A percentile compares a stretch with the other conserved stretches of the same genome.
Evolutionary conservation across 2,888 invertebrate genomes (phyloP).

Genomic region (Lithosia quadra): DNA sequence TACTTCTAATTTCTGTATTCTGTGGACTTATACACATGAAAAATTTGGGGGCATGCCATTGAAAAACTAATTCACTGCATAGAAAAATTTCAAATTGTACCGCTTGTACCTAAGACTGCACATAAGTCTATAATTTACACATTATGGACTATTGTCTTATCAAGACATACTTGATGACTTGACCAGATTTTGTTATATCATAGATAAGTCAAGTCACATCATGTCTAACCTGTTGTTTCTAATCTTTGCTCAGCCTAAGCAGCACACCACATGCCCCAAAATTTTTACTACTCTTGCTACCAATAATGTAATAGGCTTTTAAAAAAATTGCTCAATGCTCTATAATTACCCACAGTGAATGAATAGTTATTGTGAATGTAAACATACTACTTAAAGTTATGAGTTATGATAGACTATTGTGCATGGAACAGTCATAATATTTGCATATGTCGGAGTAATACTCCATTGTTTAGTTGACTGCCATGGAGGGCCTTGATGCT

Average conservation of each 20-base stretch:
- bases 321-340: neutral
- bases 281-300: neutral
- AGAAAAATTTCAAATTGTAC: too few relatives aligned
- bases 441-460: conserved; percentile 10
- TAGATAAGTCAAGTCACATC: too few relatives aligned
- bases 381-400: neutral
- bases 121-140: too few relatives aligned
- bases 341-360: conserved; percentile 5
- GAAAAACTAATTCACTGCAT: too few relatives aligned
- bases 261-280: too few relatives aligned
- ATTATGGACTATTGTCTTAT: too few relatives aligned
- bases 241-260: too few relatives aligned
- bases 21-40: neutral
- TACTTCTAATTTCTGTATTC: neutral
- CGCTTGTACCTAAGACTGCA: too few relatives aligned
- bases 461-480: conserved; percentile 8
- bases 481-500: conserved; percentile 17
- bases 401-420: conserved; percentile 29
- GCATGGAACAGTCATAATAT: conserved; percentile 21
- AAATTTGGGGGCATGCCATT: neutral
- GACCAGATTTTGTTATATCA: too few relatives aligned
- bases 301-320: neutral
- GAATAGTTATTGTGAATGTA: conserved; percentile 3
- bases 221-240: too few relatives aligned
- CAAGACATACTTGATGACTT: too few relatives aligned